These are phyloP conservation scores for Diceros bicornis DNA, from an alignment of 2,797 vertebrate species.

Conservation along the genomic window DNA sequence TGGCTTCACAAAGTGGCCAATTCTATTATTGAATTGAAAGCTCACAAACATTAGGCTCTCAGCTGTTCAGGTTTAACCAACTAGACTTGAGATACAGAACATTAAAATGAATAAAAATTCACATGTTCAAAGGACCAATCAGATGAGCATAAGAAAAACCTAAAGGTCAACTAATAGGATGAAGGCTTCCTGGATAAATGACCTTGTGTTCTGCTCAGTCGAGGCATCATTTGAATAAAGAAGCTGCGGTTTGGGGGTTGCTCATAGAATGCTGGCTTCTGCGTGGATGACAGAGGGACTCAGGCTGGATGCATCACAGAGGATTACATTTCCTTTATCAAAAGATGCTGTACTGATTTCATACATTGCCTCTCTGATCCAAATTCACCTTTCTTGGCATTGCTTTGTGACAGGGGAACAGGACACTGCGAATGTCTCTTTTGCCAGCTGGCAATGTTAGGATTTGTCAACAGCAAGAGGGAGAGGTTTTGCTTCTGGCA, in stretches of 20 bases:
- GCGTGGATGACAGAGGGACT: neutral
- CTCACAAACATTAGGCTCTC: neutral
- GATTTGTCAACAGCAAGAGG: neutral
- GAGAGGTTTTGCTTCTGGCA: neutral
- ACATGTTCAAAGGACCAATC: neutral
- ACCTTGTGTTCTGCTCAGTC: too few species aligned
- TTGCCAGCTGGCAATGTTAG: neutral
- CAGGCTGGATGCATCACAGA: too few species aligned
- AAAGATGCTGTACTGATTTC: neutral
- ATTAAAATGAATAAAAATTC: neutral
- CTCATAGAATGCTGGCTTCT: neutral
- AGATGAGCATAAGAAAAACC: neutral
- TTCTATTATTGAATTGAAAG: neutral
- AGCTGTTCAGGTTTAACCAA: neutral
- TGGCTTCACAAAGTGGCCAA: neutral
- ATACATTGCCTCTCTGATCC: neutral
- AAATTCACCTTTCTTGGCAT: neutral
- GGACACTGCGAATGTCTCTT: too few species aligned
- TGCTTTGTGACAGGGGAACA: neutral
- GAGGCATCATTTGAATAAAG: neutral
- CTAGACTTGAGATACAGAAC: neutral
- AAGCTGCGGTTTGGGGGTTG: neutral
- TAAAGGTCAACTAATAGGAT: neutral
- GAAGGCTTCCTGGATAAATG: neutral
- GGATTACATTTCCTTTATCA: neutral